phyloP scores from a whole-genome alignment of 2,888 invertebrate genomes.

The Acrobasis consociella region DNA sequence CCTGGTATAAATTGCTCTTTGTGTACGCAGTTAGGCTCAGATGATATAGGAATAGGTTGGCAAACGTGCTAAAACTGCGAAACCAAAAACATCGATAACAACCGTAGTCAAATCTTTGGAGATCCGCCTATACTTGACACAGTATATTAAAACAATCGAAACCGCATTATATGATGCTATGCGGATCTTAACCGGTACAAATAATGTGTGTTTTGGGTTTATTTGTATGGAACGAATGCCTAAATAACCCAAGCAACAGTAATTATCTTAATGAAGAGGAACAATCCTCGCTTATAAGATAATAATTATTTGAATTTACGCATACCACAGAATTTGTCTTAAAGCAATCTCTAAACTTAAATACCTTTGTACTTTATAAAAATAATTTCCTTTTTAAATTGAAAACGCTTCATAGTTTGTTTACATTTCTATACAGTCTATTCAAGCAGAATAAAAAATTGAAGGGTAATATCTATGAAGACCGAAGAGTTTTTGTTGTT shows the following conservation, averaged over 20 bases:
- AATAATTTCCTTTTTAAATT: neutral
- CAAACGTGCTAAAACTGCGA: neutral
- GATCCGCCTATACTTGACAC: too few species aligned
- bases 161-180: too few species aligned
- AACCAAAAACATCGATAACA: neutral
- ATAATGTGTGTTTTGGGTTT: too few species aligned
- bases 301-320: neutral
- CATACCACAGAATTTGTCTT: neutral
- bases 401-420: neutral
- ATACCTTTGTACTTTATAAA: neutral
- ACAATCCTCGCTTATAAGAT: neutral
- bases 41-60: neutral
- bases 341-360: too few species aligned
- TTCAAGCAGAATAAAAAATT: slow-evolving; percentile 10
- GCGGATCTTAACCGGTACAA: too few species aligned
- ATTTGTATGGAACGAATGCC: too few species aligned
- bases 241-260: too few species aligned
- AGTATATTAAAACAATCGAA: too few species aligned
- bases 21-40: slow-evolving; percentile 44
- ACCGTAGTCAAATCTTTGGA: too few species aligned
- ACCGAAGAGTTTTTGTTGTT: slow-evolving; percentile 49
- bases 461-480: slow-evolving; percentile 16
- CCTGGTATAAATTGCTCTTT: slow-evolving; percentile 50
- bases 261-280: neutral
- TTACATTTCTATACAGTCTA: neutral